Evolutionary conservation across 2,797 vertebrate species (phyloP), one percentile per base, ranked within the genome.

Genomic region (Acanthurus tractus): DNA sequence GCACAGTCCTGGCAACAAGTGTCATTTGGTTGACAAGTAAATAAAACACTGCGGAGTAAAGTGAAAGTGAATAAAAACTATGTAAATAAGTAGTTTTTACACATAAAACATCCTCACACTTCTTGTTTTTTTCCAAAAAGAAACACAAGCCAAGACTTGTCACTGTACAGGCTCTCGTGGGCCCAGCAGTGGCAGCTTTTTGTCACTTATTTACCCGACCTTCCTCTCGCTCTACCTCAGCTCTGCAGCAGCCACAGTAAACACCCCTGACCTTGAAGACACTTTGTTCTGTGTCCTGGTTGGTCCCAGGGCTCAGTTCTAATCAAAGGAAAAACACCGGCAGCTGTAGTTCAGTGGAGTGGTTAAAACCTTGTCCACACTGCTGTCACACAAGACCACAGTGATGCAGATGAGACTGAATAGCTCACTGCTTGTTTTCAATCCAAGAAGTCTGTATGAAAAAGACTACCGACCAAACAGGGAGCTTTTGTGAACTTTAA

Each of bases 251-350:
- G 38, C 61, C 63, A 45, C 18, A 42, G n/a, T 23, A 63, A 86
- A 67, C 7, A 70, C 36, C 8, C 62, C 44, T 70, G 81, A 87
- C 83, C 74, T 68, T 83, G 74, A 77, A 61, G 59, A 52, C 12
- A 0, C 29, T 2, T 11, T 55, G 67, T 40, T 62, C 57, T 52
- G 54, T 61, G 57, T 17, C 52, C 63, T 59, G 57, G 23, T 78
- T 61, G 79, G 78, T 83, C 61, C 49, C 48, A 40, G 63, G 13
- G 68, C 48, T 36, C 25, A 13, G 64, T 20, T 81, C 12, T 49
- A 64, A 81, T 29, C 70, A 74, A 56, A 79, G 45, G 13, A 49
- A 44, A 65, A 67, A 50, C 46, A 72, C 18, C 59, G 69, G 9
- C 45, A 22, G 23, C 7, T 25, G 55, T 54, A 42, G 73, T 38